Percentiles rank a stretch among this genome's conserved stretches.
Evolutionary conservation across 2,797 vertebrate species (phyloP).

Genomic region (Enteromius radiatus): DNA sequence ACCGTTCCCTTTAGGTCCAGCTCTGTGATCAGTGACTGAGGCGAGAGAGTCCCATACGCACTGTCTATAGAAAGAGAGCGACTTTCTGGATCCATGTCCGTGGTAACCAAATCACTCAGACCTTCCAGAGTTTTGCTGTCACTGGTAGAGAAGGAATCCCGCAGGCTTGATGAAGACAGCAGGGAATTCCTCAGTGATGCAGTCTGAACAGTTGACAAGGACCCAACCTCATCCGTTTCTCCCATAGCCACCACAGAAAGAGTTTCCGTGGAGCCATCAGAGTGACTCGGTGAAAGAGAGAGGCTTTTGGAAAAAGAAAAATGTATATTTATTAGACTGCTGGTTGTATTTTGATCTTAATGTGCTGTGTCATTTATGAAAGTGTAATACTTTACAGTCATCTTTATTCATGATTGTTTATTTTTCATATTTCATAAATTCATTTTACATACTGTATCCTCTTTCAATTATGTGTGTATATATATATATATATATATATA

Average conservation of each 20-base stretch:
- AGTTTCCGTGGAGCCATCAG: slow-evolving; percentile 88
- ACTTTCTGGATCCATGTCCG: slow-evolving; percentile 68
- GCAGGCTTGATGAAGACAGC: slow-evolving; percentile 27
- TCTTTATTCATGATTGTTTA: not conserved
- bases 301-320: slow-evolving; percentile 33
- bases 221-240: slow-evolving; percentile 62
- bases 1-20: slow-evolving; percentile 70
- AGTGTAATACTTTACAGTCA: not conserved
- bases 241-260: slow-evolving; percentile 84
- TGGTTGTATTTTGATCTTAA: not conserved
- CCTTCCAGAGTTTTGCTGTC: slow-evolving; percentile 23
- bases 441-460: not conserved
- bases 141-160: slow-evolving; percentile 27
- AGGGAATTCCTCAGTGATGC: slow-evolving; percentile 27
- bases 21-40: slow-evolving; percentile 77
- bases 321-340: not conserved
- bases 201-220: slow-evolving; percentile 30
- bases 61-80: slow-evolving; percentile 93
- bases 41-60: slow-evolving; percentile 93
- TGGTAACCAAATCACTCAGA: slow-evolving; percentile 35
- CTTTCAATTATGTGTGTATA: not conserved
- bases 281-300: slow-evolving; percentile 76
- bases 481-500: not conserved
- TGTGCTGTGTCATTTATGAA: not conserved
- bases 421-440: not conserved